Evolutionary conservation across 2,888 invertebrate species (phyloP).

Genomic region (Phragmatobia fuliginosa): DNA sequence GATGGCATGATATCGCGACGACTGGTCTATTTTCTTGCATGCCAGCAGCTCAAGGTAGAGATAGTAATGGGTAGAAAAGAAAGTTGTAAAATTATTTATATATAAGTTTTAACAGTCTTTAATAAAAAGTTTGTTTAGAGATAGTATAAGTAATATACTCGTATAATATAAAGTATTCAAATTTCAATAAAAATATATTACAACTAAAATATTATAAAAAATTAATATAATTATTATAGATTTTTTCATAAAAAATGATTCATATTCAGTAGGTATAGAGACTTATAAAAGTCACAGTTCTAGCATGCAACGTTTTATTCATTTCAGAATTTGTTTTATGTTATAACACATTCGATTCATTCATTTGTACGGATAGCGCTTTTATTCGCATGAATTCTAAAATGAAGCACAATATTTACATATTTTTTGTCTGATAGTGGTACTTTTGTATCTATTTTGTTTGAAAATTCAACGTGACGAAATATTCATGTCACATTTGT

Average conservation of each 20-base stretch:
- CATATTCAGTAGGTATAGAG: not conserved
- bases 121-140: too few relatives aligned
- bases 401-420: constrained; percentile 28
- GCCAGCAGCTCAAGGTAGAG: too few relatives aligned
- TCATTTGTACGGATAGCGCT: constrained; percentile 38
- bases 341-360: constrained; percentile 11
- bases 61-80: too few relatives aligned
- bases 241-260: not conserved
- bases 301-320: not conserved
- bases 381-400: constrained; percentile 27
- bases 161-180: too few relatives aligned
- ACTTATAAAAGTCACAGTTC: not conserved
- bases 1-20: too few relatives aligned
- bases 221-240: too few relatives aligned
- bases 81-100: too few relatives aligned
- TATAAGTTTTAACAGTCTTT: too few relatives aligned
- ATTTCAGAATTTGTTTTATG: constrained; percentile 2
- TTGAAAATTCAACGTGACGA: constrained; percentile 69
- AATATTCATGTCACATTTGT: constrained; percentile 81
- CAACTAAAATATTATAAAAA: too few relatives aligned
- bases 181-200: too few relatives aligned
- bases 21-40: too few relatives aligned
- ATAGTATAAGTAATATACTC: too few relatives aligned
- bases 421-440: constrained; percentile 36
- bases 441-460: constrained; percentile 58